Evolutionary conservation across 2,797 vertebrate genomes (phyloP).

Genomic region (Tarsius wallacei): DNA sequence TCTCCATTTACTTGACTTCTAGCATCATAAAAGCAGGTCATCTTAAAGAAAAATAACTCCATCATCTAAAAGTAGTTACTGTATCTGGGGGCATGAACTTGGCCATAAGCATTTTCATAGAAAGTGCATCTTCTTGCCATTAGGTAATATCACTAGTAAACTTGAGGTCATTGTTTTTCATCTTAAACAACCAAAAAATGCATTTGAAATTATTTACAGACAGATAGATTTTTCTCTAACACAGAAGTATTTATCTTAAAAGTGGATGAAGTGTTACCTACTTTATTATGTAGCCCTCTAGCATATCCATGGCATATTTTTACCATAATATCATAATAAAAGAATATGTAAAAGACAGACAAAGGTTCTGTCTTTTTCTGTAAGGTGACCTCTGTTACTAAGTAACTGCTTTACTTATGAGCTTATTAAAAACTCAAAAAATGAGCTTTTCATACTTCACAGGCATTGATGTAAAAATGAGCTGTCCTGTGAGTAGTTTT

Average conservation of each 20-base stretch:
- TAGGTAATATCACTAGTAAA: constrained; percentile 63
- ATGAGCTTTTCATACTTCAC: constrained; percentile 94
- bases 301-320: constrained; percentile 91
- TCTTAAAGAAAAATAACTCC: constrained; percentile 78
- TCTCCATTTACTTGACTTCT: constrained; percentile 63
- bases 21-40: constrained; percentile 66
- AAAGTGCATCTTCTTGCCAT: constrained; percentile 73
- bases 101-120: not conserved
- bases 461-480: constrained; percentile 95
- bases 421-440: constrained; percentile 95
- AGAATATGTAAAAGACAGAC: constrained; percentile 93
- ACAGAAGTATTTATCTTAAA: constrained; percentile 87
- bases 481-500: constrained; percentile 93
- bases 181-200: constrained; percentile 70
- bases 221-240: constrained; percentile 79
- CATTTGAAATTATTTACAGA: constrained; percentile 85
- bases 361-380: constrained; percentile 92
- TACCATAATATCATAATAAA: constrained; percentile 94
- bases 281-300: constrained; percentile 92
- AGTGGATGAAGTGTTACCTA: constrained; percentile 86
- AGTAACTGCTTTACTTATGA: constrained; percentile 95
- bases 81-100: constrained; percentile 55
- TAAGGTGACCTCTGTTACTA: constrained; percentile 94
- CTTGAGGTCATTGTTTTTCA: constrained; percentile 70
- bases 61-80: constrained; percentile 71